Percentiles rank a stretch among this genome's conserved stretches.
Conservation (phyloP, 2,113 vertebrate genomes). For the Steatornis caripensis region DNA sequence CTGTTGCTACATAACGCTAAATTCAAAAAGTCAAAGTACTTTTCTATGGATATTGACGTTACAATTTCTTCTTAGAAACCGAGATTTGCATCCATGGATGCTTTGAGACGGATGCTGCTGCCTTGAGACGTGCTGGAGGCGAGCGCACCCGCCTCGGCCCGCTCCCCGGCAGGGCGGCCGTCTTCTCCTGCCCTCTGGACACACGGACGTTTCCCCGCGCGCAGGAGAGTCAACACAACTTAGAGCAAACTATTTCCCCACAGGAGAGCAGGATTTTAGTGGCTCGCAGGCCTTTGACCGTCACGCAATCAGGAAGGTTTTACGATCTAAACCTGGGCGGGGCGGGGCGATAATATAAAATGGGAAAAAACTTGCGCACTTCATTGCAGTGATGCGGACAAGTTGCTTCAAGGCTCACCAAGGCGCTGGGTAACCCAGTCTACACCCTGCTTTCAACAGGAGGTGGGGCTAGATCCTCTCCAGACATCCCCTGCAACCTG, state of each 20-base stretch:
- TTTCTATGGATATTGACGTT: neutral
- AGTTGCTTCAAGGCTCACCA: neutral
- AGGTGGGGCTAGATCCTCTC: neutral
- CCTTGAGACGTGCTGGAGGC: fast-evolving
- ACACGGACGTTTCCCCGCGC: neutral
- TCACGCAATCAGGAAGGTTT: neutral
- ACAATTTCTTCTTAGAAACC: neutral
- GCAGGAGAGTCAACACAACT: too few species aligned
- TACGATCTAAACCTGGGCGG: neutral
- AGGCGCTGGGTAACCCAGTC: neutral
- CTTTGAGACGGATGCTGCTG: too few species aligned
- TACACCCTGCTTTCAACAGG: neutral
- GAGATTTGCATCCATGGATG: too few species aligned
- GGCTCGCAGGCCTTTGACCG: neutral
- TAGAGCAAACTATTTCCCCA: neutral
- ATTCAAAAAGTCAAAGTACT: neutral
- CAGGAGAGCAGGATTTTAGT: neutral
- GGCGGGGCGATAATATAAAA: too few species aligned
- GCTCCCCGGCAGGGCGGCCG: fast-evolving
- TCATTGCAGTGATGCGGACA: neutral
- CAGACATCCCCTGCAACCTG: neutral
- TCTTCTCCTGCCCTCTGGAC: neutral
- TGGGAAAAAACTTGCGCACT: neutral
- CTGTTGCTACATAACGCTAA: neutral
- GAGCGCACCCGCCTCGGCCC: neutral